A percentile compares a stretch with the other conserved stretches of the same genome.
Evolutionary conservation across 2,888 invertebrate species (phyloP).

Genomic region (Spodoptera littoralis): DNA sequence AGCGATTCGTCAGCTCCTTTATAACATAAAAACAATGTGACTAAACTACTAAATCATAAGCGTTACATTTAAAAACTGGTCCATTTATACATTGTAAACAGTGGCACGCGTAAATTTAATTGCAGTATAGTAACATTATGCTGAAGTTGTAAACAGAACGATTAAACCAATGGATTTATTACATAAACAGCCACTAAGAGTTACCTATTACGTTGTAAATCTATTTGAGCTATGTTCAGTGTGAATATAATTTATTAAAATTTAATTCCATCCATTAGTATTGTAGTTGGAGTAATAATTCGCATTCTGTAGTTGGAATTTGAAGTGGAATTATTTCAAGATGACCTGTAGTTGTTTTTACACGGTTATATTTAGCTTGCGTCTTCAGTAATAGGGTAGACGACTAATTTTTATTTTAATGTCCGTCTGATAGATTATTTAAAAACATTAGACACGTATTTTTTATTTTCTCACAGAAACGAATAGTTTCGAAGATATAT

Average conservation of each 20-base stretch:
- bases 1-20: neutral
- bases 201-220: conserved; percentile 46
- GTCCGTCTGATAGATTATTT: too few relatives aligned
- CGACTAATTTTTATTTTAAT: too few relatives aligned
- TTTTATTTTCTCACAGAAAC: too few relatives aligned
- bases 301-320: conserved; percentile 9
- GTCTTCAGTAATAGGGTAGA: too few relatives aligned
- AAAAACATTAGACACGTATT: too few relatives aligned
- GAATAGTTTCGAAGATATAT: too few relatives aligned
- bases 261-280: conserved; percentile 44
- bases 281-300: conserved; percentile 3
- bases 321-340: neutral
- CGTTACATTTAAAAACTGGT: too few relatives aligned
- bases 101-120: conserved; percentile 4
- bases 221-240: conserved; percentile 13
- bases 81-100: too few relatives aligned
- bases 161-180: conserved; percentile 48
- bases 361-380: neutral
- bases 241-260: conserved; percentile 40
- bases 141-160: conserved; percentile 30
- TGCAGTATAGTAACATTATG: conserved; percentile 34
- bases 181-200: conserved; percentile 44
- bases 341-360: neutral
- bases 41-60: too few relatives aligned
- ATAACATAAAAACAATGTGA: too few relatives aligned